phyloP scores from a whole-genome alignment of 2,113 vertebrate species.

The Nanorana parkeri region DNA sequence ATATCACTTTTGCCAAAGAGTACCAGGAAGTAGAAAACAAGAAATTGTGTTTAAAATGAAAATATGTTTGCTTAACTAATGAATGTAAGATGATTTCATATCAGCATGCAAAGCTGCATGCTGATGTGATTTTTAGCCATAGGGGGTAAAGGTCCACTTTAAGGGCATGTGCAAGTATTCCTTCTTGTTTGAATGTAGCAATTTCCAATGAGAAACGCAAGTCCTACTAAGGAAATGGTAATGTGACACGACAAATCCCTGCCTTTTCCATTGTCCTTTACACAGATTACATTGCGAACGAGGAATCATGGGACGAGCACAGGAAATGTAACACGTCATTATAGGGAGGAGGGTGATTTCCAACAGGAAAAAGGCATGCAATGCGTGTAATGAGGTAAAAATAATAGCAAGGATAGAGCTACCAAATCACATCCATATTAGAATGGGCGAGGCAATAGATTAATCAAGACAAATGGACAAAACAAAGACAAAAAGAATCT shows the following conservation, averaged over 20 bases:
- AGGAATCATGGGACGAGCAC: slow-evolving; percentile 42
- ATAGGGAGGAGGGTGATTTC: slow-evolving; percentile 51
- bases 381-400: slow-evolving; percentile 29
- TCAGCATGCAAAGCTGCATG: no score
- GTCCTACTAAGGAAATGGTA: background rate
- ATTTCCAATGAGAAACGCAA: background rate
- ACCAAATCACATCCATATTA: background rate
- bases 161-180: no score
- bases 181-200: no score
- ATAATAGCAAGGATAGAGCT: background rate
- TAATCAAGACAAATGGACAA: no score
- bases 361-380: slow-evolving; percentile 44
- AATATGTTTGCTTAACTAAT: no score
- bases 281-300: background rate
- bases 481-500: no score
- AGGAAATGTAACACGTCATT: slow-evolving; percentile 49
- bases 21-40: no score
- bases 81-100: no score
- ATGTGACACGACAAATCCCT: slow-evolving; percentile 23
- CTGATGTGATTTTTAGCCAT: no score
- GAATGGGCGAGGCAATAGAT: background rate
- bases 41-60: no score
- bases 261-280: slow-evolving; percentile 31
- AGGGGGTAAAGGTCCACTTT: no score
- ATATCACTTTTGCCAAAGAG: no score